Base-by-base conservation (phyloP, 2,113 vertebrate genomes). In the Alligator mississippiensis region DNA sequence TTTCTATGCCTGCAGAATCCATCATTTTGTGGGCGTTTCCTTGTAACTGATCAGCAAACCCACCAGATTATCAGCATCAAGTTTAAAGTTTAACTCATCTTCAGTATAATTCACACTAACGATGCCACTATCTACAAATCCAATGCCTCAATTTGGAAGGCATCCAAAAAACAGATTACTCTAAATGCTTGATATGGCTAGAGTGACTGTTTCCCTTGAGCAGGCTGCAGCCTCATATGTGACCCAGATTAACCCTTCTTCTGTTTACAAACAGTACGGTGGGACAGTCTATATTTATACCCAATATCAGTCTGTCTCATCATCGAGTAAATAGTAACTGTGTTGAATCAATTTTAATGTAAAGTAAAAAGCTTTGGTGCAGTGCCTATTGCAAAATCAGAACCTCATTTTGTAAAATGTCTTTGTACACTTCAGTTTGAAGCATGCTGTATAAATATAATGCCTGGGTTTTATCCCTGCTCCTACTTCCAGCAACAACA, bases 141-240 rank as follows among this genome's bases (percentile, higher is more conserved):
- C 83, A 88, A 88, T 54, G 80, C 21, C 57, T 93, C 12, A 16
- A 72, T 93, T 92, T 89, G 88, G 47, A 21, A 12, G 16, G 22
- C 22, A 14, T 66, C 34, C 57, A 85, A 89, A 62, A 4, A 63
- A 85, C 58, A 77, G 1, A 59, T 87, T 63, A 30, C 74, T 80
- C 87, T 87, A 30, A 87, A 72, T 83, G 24, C 83, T 62, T 89
- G 63, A 76, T 79, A 68, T 92, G 74, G 78, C 22, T 87, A 90
- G 74, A 70, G 47, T 77, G 47, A 47, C 47, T 47, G 47, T 80
- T 47, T 34, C 28, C 27, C 2, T 64, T 10, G 25, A 57, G 22
- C 2, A 4, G 59, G 11, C 27, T 89, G 19, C 24, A n/a, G 9
- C 87, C 62, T 94, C 59, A 34, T 34, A 18, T n/a, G 5, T 77